A percentile compares a stretch with the other conserved stretches of the same genome.
phyloP scores from a whole-genome alignment of 2,797 vertebrate species.

The Remorina albescens region DNA sequence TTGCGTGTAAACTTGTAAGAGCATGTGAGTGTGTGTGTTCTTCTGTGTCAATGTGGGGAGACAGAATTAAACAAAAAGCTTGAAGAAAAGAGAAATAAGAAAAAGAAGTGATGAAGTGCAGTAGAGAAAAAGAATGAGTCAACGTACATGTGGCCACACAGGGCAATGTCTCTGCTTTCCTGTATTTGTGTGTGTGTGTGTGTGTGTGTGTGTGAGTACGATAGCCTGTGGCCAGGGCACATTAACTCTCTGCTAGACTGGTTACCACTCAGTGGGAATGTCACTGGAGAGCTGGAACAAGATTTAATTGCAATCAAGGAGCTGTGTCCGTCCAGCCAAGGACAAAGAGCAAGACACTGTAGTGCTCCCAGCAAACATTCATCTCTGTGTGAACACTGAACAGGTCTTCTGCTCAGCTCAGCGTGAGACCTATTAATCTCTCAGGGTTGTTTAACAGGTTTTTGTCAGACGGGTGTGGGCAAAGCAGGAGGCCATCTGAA shows the following conservation, averaged over 20 bases:
- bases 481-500: conserved; percentile 41
- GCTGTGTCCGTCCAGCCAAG: conserved; percentile 56
- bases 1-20: conserved; percentile 46
- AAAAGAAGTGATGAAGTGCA: conserved; percentile 23
- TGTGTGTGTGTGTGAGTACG: conserved; percentile 71
- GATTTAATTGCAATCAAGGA: conserved; percentile 83
- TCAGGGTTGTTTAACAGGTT: conserved; percentile 65
- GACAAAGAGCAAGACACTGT: conserved; percentile 60
- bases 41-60: conserved; percentile 1
- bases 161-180: conserved; percentile 1
- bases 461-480: conserved; percentile 24
- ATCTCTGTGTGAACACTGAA: conserved; percentile 58
- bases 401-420: conserved; percentile 49
- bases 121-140: not conserved
- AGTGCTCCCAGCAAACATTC: conserved; percentile 58
- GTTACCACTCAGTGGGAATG: conserved; percentile 79
- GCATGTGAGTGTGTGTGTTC: conserved; percentile 11
- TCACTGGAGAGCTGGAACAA: conserved; percentile 72
- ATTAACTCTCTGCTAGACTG: conserved; percentile 82
- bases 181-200: conserved; percentile 15
- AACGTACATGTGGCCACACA: not conserved
- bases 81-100: conserved; percentile 27
- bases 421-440: conserved; percentile 66
- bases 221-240: conserved; percentile 69
- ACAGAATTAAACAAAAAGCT: conserved; percentile 19